phyloP scores from a whole-genome alignment of 2,888 invertebrate species.

The Drosophila pseudotakahashii region DNA sequence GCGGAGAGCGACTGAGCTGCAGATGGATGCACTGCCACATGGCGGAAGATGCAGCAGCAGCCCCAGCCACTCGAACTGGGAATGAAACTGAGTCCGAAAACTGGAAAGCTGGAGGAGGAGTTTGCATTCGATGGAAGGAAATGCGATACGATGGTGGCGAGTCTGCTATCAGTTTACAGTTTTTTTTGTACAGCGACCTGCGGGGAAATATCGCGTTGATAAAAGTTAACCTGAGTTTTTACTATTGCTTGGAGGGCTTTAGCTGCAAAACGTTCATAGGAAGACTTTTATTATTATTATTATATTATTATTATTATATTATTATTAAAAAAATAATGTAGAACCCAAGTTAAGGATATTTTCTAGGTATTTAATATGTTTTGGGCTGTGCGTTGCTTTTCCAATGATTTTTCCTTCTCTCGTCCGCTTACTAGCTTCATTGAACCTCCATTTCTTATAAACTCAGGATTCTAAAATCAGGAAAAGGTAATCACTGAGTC shows the following conservation, averaged over 20 bases:
- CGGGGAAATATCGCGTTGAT: background rate
- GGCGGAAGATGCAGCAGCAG: conserved; percentile 35
- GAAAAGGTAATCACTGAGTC: background rate
- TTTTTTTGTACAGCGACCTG: conserved; percentile 6
- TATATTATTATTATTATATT: too few species aligned
- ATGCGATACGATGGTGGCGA: conserved; percentile 31
- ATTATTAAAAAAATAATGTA: too few species aligned
- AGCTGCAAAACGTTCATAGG: too few species aligned
- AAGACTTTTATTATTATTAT: too few species aligned
- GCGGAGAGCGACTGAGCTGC: conserved; percentile 49
- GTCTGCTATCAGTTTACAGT: conserved; percentile 65
- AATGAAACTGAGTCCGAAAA: conserved; percentile 7
- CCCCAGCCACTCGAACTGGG: conserved; percentile 31
- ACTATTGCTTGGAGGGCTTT: background rate
- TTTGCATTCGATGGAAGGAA: conserved; percentile 16
- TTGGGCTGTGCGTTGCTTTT: too few species aligned
- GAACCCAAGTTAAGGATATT: too few species aligned
- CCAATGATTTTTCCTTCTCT: too few species aligned
- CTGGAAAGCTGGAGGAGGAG: background rate
- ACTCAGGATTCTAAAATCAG: background rate
- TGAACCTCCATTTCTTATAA: background rate
- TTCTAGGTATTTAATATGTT: too few species aligned
- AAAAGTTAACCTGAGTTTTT: background rate
- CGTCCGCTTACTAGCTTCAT: too few species aligned
- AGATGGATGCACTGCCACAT: conserved; percentile 54